Evolutionary conservation across 2,797 vertebrate species (phyloP).

Genomic region (Enteromius fasciolatus): DNA sequence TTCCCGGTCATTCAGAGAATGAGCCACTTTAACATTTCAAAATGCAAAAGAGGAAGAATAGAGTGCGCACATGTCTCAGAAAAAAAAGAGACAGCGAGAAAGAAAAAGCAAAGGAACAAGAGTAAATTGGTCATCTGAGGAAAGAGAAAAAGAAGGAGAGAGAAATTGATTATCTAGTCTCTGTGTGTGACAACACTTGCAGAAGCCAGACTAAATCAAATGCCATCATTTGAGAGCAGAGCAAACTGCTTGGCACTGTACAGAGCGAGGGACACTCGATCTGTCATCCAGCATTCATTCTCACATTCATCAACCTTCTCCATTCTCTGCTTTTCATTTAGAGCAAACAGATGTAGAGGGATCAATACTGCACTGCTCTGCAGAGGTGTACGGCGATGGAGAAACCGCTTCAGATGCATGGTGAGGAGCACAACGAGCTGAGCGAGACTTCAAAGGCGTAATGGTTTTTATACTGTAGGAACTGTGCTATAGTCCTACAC

Average conservation of each 20-base stretch:
- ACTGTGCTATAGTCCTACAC: too few relatives aligned
- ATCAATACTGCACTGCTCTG: too few relatives aligned
- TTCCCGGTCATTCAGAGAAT: slow-evolving; percentile 16
- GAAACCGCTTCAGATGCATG: too few relatives aligned
- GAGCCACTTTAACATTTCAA: slow-evolving; percentile 32
- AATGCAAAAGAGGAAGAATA: not conserved
- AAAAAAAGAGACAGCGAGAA: not conserved
- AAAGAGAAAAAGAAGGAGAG: slow-evolving; percentile 38
- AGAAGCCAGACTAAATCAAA: slow-evolving; percentile 69
- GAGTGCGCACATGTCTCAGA: slow-evolving; percentile 2
- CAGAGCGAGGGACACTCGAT: slow-evolving; percentile 59
- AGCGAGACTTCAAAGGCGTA: too few relatives aligned
- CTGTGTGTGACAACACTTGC: slow-evolving; percentile 63
- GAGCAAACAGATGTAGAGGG: slow-evolving; percentile 59
- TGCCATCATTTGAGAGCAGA: slow-evolving; percentile 71
- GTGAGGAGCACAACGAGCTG: too few relatives aligned
- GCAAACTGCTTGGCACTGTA: slow-evolving; percentile 56
- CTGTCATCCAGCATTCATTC: slow-evolving; percentile 66
- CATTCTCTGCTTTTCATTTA: slow-evolving; percentile 64
- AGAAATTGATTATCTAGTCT: slow-evolving; percentile 66
- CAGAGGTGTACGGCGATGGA: too few relatives aligned
- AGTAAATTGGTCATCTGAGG: slow-evolving; percentile 32
- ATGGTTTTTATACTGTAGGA: too few relatives aligned
- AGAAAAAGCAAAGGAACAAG: not conserved
- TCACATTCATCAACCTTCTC: slow-evolving; percentile 67